phyloP scores from a whole-genome alignment of 2,888 invertebrate genomes.

The Oligia latruncula region DNA sequence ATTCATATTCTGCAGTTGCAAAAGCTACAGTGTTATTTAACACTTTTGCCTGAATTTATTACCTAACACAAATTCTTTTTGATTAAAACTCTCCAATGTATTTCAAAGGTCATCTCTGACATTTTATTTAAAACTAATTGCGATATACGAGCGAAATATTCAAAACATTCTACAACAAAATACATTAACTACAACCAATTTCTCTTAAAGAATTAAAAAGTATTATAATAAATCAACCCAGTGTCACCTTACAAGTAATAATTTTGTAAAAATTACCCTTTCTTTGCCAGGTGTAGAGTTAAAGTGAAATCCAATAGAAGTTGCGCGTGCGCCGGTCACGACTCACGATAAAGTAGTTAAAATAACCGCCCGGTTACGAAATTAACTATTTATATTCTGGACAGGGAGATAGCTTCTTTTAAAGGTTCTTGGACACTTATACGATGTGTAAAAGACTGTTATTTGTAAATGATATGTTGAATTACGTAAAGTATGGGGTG shows the following conservation, averaged over 20 bases:
- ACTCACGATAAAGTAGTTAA: conserved; percentile 70
- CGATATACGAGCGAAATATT: conserved; percentile 31
- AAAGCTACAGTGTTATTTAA: background rate
- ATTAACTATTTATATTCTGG: conserved; percentile 69
- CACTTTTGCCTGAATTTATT: background rate
- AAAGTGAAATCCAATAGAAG: conserved; percentile 56
- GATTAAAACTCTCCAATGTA: conserved; percentile 31
- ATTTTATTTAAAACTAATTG: conserved; percentile 45
- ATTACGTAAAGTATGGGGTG: background rate
- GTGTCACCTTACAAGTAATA: conserved; percentile 43
- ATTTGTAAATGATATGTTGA: conserved; percentile 10
- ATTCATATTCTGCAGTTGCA: background rate
- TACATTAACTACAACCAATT: conserved; percentile 15
- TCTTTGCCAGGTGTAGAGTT: conserved; percentile 53
- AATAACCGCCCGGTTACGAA: conserved; percentile 62
- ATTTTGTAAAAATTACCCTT: conserved; percentile 46
- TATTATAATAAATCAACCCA: conserved; percentile 46
- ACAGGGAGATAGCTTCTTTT: conserved; percentile 51
- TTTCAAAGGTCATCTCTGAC: conserved; percentile 42
- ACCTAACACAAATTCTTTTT: conserved; percentile 6
- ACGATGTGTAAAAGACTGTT: conserved; percentile 13
- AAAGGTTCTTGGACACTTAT: conserved; percentile 49
- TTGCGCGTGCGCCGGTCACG: conserved; percentile 52
- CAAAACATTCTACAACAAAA: conserved; percentile 17
- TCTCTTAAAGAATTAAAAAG: conserved; percentile 39